These are phyloP conservation scores for Pluvialis apricaria DNA, from an alignment of 2,113 vertebrate species.

Conservation along the genomic window DNA sequence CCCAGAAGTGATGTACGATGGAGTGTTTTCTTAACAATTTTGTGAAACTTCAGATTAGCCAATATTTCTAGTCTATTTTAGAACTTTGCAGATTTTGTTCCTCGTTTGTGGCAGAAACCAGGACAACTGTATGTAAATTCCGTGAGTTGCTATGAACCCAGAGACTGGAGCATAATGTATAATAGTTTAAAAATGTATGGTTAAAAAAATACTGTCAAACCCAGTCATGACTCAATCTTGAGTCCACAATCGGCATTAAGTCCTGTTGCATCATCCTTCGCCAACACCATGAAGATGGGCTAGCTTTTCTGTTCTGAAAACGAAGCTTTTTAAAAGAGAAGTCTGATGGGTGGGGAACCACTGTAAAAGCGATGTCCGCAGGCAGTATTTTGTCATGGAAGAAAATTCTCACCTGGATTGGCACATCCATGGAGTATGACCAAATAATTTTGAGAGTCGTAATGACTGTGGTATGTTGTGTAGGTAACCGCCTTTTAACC, in stretches of 20 bases:
- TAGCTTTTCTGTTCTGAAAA: not conserved
- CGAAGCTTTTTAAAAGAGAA: not conserved
- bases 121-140: constrained; percentile 61
- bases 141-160: constrained; percentile 39
- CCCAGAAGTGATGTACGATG: not conserved
- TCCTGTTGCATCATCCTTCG: not conserved
- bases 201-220: constrained; percentile 19
- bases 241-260: not conserved
- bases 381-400: not conserved
- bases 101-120: constrained; percentile 51
- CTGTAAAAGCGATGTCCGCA: not conserved
- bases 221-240: constrained; percentile 22
- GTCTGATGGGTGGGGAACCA: not conserved
- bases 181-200: constrained; percentile 25
- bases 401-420: not conserved
- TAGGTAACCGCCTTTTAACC: not conserved
- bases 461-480: not conserved
- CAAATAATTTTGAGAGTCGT: not conserved
- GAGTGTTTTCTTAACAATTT: not conserved
- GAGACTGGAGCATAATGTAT: constrained; percentile 13
- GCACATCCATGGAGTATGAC: not conserved
- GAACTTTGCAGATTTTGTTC: constrained; percentile 39
- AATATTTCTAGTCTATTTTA: constrained; percentile 45
- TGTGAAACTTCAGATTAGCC: not conserved
- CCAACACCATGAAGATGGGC: not conserved